Conservation (phyloP, 2,888 invertebrate species). For the Sinohyriopsis cumingii region DNA sequence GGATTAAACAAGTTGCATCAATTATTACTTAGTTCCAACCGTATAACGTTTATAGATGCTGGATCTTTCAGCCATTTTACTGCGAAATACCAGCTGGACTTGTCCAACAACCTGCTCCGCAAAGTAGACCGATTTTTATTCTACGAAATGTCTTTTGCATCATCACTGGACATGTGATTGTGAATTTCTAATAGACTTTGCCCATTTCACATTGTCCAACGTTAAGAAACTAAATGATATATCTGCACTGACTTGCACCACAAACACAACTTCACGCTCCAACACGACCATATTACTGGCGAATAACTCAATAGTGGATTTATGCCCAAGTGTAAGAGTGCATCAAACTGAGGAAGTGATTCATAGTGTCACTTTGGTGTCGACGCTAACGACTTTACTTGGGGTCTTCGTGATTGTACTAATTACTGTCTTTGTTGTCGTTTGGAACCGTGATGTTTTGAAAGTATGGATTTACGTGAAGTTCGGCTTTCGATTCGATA, state of each 20-base stretch:
- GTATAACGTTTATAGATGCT: conserved; percentile 24
- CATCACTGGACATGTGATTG: conserved; percentile 40
- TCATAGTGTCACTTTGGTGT: not conserved
- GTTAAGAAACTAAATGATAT: conserved; percentile 5
- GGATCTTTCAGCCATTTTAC: conserved; percentile 38
- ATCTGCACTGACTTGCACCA: conserved; percentile 8
- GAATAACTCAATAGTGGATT: conserved; percentile 7
- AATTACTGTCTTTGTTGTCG: conserved; percentile 13
- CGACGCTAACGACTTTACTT: conserved; percentile 7
- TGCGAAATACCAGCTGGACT: conserved; percentile 24
- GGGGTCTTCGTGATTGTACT: conserved; percentile 31
- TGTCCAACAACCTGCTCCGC: conserved; percentile 37
- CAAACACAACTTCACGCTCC: not conserved
- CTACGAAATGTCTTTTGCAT: conserved; percentile 14
- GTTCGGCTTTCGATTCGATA: conserved; percentile 3
- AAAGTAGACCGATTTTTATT: conserved; percentile 28
- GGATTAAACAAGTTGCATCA: conserved; percentile 6
- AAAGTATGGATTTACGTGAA: conserved; percentile 20
- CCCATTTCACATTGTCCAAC: conserved; percentile 3
- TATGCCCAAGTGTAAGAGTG: conserved; percentile 15
- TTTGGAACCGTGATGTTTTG: conserved; percentile 19
- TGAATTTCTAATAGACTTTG: conserved; percentile 12
- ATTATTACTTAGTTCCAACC: conserved; percentile 17
- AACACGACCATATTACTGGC: not conserved
- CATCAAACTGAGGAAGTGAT: not conserved